These are phyloP conservation scores for Xenotilapia leptura DNA, from an alignment of 2,113 vertebrate genomes.

Conservation along the genomic window DNA sequence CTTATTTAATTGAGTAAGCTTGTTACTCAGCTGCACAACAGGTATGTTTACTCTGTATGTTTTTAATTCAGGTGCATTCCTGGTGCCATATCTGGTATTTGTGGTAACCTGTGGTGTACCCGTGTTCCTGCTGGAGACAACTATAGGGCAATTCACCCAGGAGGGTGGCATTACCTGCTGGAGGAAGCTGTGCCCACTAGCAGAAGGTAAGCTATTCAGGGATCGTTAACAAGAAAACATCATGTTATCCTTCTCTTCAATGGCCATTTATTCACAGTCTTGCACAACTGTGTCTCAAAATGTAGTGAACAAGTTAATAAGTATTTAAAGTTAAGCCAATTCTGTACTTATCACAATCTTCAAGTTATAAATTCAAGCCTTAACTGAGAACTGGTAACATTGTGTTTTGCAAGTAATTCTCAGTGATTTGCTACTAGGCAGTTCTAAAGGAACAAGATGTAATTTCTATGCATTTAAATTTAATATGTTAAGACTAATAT, in stretches of 20 bases:
- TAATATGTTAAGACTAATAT: neutral
- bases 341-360: neutral
- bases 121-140: slow-evolving; percentile 67
- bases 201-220: slow-evolving; percentile 44
- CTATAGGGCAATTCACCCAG: slow-evolving; percentile 68
- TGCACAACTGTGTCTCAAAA: neutral
- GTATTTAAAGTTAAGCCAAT: neutral
- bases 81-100: slow-evolving; percentile 72
- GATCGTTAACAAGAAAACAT: neutral
- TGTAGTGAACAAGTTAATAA: neutral
- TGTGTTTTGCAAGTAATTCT: neutral
- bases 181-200: slow-evolving; percentile 67
- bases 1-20: too few species aligned
- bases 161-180: slow-evolving; percentile 69
- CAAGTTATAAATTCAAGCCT: neutral
- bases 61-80: slow-evolving; percentile 60
- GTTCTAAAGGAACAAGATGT: neutral
- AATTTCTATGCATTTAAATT: neutral
- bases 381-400: neutral
- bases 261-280: neutral
- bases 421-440: neutral
- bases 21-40: neutral
- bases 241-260: neutral
- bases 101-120: slow-evolving; percentile 66
- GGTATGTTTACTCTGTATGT: neutral